Evolutionary conservation across 2,113 vertebrate genomes (phyloP).

Genomic region (Anoplopoma fimbria): DNA sequence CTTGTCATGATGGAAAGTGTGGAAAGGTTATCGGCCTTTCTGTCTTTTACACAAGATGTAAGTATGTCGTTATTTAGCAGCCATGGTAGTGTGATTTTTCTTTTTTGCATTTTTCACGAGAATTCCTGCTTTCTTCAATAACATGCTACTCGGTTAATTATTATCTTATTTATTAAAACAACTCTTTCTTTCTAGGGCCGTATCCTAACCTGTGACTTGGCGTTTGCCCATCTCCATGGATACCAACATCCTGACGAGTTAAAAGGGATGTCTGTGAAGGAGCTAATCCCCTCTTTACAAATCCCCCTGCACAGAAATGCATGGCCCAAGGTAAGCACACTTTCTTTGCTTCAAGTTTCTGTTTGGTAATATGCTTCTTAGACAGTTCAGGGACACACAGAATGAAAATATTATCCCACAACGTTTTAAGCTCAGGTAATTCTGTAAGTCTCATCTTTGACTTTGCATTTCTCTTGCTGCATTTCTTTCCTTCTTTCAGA

Average conservation of each 20-base stretch:
- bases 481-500: conserved; percentile 73
- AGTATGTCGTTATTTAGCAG: conserved; percentile 61
- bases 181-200: conserved; percentile 83
- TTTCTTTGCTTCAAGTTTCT: conserved; percentile 4
- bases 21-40: conserved; percentile 86
- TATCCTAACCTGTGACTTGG: conserved; percentile 87
- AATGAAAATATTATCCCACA: background rate
- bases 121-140: background rate
- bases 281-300: conserved; percentile 90
- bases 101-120: background rate
- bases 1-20: conserved; percentile 90
- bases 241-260: conserved; percentile 85
- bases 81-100: background rate
- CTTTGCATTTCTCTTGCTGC: conserved; percentile 18
- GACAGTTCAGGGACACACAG: background rate
- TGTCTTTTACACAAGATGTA: conserved; percentile 87
- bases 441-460: conserved; percentile 7
- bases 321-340: conserved; percentile 86
- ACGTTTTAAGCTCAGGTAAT: background rate
- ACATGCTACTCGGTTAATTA: background rate
- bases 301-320: conserved; percentile 84
- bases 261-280: conserved; percentile 83
- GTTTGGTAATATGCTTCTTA: conserved; percentile 18
- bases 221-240: conserved; percentile 90
- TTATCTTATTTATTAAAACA: background rate